Evolutionary conservation across 1,140 invertebrate genomes (phyloP), one percentile per base, ranked within the genome.

Genomic region (Heterodera schachtii): DNA sequence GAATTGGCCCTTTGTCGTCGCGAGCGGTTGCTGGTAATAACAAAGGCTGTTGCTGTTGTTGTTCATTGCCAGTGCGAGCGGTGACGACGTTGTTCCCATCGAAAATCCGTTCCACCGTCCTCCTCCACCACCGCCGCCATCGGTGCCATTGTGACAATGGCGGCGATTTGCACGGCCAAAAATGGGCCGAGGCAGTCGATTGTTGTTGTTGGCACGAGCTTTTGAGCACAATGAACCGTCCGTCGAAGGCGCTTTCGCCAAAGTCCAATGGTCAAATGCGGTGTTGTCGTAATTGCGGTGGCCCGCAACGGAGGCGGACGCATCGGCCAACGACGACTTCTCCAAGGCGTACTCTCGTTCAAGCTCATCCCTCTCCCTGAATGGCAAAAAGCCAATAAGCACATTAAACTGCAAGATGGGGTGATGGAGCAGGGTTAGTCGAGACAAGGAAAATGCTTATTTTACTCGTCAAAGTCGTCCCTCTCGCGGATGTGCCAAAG

Each of bases 401-500:
- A 52, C 16, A 52, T 11, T 16, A 52, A 52, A 52, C 6, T 52
- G 52, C 9, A 6, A 52, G 31, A 31, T 31, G 31, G 31, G 31
- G 31, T 31, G 31, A 0, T 31, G 31, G 31, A 31, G 31, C 31
- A 31, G 31, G 31, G 31, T 31, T 31, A 31, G 31, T 31, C 31
- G 31, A 31, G 31, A 31, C 31, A 31, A 31, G 1, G 31, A 31
- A 31, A 52, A 11, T 52, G 7, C 49, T 52, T 11, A 8, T 52
- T 52, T 52, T 11, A 64, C 46, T 82, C 81, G 3, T 84, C 79
- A 13, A 84, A 76, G 4, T 21, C 44, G 44, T 84, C 84, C 66
- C 84, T 85, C 41, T 84, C 83, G 16, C 71, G 52, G n/a, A 84
- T 46, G 70, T 84, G 83, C 19, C 83, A 75, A 1, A 84, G 19